Evolutionary conservation across 2,797 vertebrate genomes (phyloP).

Genomic region (Pseudocheirus occidentalis): DNA sequence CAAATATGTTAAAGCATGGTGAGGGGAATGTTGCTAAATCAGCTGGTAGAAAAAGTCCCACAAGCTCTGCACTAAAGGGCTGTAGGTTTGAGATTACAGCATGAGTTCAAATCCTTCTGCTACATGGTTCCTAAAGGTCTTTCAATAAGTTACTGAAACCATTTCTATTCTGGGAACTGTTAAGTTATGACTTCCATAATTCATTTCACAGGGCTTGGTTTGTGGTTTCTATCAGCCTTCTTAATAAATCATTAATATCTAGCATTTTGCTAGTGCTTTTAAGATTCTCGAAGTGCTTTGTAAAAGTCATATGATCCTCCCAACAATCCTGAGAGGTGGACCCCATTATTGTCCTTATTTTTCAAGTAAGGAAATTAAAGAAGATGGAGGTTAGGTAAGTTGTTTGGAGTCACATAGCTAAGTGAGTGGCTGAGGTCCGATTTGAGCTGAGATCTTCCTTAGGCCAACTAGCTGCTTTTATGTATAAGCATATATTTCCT

Average conservation of each 20-base stretch:
- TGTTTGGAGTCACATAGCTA: neutral
- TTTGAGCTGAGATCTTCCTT: neutral
- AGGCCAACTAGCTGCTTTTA: neutral
- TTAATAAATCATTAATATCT: neutral
- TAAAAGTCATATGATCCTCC: too few relatives aligned
- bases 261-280: neutral
- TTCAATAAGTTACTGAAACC: neutral
- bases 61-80: neutral
- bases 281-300: neutral
- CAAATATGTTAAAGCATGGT: neutral
- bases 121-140: neutral
- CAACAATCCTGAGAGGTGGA: too few relatives aligned
- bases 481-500: neutral
- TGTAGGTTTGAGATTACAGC: neutral
- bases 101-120: neutral
- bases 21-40: neutral
- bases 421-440: neutral
- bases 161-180: neutral
- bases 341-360: neutral
- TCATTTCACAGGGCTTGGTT: neutral
- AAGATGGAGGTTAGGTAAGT: neutral
- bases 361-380: neutral
- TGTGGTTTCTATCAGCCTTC: neutral
- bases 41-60: neutral
- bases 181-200: neutral